Evolutionary conservation across 2,113 vertebrate species (phyloP).

Genomic region (Nipponia nippon): DNA sequence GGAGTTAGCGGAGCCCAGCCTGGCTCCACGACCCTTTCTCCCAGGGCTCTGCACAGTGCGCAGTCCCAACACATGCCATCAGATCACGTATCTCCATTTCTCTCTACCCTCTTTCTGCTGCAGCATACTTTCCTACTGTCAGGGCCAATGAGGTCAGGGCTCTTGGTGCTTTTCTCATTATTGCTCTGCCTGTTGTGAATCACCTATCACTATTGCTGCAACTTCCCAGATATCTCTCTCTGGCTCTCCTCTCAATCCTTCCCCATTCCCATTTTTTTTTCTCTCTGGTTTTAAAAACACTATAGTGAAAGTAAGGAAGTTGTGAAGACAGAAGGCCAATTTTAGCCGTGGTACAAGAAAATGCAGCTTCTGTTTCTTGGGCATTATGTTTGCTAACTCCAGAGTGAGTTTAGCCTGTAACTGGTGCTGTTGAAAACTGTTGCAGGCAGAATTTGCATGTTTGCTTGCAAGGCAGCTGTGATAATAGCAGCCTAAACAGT

Average conservation of each 20-base stretch:
- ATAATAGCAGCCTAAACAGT: slow-evolving; percentile 28
- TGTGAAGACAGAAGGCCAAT: slow-evolving; percentile 33
- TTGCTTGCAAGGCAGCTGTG: slow-evolving; percentile 42
- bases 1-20: neutral
- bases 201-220: neutral
- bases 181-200: neutral
- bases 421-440: slow-evolving; percentile 18
- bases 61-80: neutral
- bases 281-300: neutral
- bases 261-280: neutral
- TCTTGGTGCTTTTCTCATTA: neutral
- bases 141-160: neutral
- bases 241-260: neutral
- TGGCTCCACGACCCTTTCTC: neutral
- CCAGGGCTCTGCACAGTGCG: neutral
- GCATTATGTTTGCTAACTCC: slow-evolving; percentile 54
- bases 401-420: slow-evolving; percentile 14
- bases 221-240: neutral
- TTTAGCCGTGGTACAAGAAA: slow-evolving; percentile 29
- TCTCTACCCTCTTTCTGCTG: neutral
- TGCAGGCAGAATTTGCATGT: neutral
- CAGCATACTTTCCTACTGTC: neutral
- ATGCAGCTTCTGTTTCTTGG: slow-evolving; percentile 46
- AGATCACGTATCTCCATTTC: neutral
- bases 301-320: neutral